Conservation (phyloP, 2,797 vertebrate genomes). For the Liasis olivaceus region DNA sequence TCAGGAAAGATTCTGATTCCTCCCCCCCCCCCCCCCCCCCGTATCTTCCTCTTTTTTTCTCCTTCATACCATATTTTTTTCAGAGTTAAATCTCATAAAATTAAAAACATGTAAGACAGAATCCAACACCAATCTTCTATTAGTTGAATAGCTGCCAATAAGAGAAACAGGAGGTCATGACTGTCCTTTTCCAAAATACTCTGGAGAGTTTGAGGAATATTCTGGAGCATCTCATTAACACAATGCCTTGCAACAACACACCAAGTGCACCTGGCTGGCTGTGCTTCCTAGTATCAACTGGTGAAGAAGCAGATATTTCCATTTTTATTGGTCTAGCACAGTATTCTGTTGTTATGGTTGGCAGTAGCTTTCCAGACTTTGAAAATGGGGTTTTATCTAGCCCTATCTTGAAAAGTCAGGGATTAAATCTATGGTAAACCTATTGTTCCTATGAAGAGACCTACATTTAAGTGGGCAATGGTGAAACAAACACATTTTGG, state of each 20-base stretch:
- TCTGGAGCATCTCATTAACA: background rate
- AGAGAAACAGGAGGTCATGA: background rate
- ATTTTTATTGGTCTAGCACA: background rate
- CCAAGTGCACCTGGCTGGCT: background rate
- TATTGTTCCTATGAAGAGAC: background rate
- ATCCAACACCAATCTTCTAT: background rate
- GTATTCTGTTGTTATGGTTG: background rate
- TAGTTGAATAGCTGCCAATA: background rate
- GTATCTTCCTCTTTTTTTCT: background rate
- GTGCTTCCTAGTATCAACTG: background rate
- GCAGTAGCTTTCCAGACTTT: background rate
- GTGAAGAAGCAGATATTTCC: background rate
- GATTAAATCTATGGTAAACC: background rate
- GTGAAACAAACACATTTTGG: background rate
- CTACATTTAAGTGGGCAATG: background rate
- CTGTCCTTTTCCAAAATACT: background rate
- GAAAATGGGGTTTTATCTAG: background rate
- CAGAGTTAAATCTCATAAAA: background rate
- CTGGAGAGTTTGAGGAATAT: background rate
- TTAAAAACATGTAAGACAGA: background rate
- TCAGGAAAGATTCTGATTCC: background rate
- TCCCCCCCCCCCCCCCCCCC: fast-evolving
- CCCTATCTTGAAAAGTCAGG: background rate
- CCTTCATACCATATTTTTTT: background rate
- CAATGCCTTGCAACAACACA: background rate